These are phyloP conservation scores for Charina bottae DNA, from an alignment of 2,113 vertebrate species.

Conservation along the genomic window DNA sequence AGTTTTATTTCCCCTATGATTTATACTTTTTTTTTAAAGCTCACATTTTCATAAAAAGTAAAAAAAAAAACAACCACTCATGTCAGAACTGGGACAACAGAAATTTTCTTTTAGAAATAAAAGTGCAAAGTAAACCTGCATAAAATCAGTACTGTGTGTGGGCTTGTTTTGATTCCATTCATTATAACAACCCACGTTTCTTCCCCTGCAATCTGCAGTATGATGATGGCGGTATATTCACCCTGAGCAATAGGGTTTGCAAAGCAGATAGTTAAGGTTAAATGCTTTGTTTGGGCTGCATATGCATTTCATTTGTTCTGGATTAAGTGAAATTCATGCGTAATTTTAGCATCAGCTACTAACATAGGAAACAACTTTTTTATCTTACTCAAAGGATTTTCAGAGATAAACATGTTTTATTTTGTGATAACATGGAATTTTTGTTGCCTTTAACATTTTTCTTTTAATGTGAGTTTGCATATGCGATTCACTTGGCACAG, in stretches of 20 bases:
- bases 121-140: constrained; percentile 45
- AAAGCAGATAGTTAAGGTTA: background rate
- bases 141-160: constrained; percentile 42
- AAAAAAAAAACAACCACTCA: background rate
- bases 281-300: background rate
- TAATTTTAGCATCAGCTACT: fast-evolving
- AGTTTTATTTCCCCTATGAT: constrained; percentile 36
- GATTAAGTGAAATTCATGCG: background rate
- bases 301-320: fast-evolving
- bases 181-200: constrained; percentile 36
- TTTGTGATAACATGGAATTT: background rate
- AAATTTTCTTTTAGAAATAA: constrained; percentile 52
- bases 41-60: constrained; percentile 47
- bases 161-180: constrained; percentile 59
- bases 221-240: constrained; percentile 38
- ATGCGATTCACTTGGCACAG: background rate
- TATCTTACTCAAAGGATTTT: background rate
- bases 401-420: background rate
- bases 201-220: constrained; percentile 28
- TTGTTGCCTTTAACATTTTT: background rate
- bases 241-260: background rate
- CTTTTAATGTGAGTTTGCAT: background rate
- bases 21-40: constrained; percentile 42
- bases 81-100: constrained; percentile 46
- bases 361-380: background rate